phyloP scores from a whole-genome alignment of 2,888 invertebrate species.

The Catotricha subobsoleta region DNA sequence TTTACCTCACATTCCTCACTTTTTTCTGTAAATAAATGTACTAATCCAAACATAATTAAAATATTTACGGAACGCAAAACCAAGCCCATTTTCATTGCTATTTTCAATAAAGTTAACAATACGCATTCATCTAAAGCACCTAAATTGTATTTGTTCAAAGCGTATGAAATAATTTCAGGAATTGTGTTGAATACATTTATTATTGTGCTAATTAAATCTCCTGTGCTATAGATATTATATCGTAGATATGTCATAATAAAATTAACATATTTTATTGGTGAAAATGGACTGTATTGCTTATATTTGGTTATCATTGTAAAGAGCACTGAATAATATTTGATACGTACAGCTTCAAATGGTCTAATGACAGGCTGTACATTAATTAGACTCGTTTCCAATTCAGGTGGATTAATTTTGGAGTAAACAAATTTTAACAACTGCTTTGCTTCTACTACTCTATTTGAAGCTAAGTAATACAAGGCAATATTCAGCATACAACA shows the following conservation, averaged over 20 bases:
- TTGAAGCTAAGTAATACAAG: background rate
- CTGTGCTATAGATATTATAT: background rate
- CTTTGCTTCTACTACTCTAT: too few relatives aligned
- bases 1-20: background rate
- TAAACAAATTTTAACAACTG: too few relatives aligned
- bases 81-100: background rate
- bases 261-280: background rate
- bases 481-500: background rate
- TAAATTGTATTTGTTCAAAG: background rate
- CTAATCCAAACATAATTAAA: background rate
- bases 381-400: background rate
- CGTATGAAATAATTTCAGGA: background rate
- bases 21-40: background rate
- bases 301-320: slow-evolving; percentile 1
- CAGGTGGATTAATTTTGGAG: too few relatives aligned
- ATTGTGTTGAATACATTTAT: background rate
- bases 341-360: background rate
- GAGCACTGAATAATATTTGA: slow-evolving; percentile 1
- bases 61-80: background rate
- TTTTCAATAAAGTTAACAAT: background rate
- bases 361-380: background rate
- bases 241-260: background rate
- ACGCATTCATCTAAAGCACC: background rate
- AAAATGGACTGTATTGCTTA: background rate
- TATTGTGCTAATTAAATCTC: background rate